A percentile compares a stretch with the other conserved stretches of the same genome.
Conservation (phyloP, 2,888 invertebrate genomes). For the Therioaphis trifolii region DNA sequence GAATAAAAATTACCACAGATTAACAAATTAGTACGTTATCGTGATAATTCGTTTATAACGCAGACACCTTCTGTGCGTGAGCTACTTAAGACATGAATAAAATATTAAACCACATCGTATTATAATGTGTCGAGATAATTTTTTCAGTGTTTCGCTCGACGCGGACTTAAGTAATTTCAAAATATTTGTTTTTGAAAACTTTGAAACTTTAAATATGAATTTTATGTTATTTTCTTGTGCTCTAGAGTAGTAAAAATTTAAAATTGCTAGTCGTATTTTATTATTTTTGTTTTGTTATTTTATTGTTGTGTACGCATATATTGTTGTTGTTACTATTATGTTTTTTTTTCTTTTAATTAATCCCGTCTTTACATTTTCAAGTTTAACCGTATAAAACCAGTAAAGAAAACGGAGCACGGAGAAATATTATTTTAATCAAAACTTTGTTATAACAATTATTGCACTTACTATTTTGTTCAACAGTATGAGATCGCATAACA, state of each 20-base stretch:
- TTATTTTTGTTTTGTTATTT: constrained; percentile 13
- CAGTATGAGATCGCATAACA: not conserved
- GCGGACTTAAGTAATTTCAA: not conserved
- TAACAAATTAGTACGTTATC: too few relatives aligned
- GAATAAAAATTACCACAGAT: too few relatives aligned
- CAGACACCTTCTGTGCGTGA: too few relatives aligned
- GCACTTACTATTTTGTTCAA: not conserved
- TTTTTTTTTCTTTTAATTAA: not conserved
- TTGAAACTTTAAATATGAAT: constrained; percentile 26
- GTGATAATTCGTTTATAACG: too few relatives aligned
- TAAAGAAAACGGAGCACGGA: not conserved
- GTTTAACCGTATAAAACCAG: not conserved
- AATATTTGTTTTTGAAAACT: constrained; percentile 2
- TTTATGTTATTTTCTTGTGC: constrained; percentile 5
- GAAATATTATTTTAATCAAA: constrained; percentile 6
- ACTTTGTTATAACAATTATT: not conserved
- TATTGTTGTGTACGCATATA: not conserved
- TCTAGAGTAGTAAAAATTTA: constrained; percentile 17
- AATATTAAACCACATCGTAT: too few relatives aligned
- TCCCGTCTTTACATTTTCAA: not conserved
- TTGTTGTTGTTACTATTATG: not conserved
- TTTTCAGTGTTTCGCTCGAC: too few relatives aligned
- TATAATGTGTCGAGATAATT: too few relatives aligned
- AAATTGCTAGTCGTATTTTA: constrained; percentile 21
- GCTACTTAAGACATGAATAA: too few relatives aligned